Evolutionary conservation across 2,797 vertebrate species (phyloP).

Genomic region (Serranus cabrilla): DNA sequence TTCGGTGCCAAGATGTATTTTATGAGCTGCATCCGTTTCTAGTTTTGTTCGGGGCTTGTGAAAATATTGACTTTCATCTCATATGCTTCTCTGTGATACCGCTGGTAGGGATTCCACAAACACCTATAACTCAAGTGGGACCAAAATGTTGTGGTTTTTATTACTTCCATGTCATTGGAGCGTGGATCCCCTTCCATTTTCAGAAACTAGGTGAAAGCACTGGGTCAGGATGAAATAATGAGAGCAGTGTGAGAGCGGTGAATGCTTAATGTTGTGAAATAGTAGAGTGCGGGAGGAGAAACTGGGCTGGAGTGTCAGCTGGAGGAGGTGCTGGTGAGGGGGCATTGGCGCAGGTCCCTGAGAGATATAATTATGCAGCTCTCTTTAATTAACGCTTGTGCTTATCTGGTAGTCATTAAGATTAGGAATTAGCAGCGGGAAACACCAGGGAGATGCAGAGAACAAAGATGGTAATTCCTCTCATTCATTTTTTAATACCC

Average conservation of each 20-base stretch:
- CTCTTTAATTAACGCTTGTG: slow-evolving; percentile 78
- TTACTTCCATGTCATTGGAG: slow-evolving; percentile 59
- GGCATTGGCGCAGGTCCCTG: slow-evolving; percentile 65
- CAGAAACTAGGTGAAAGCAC: slow-evolving; percentile 61
- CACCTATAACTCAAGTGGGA: slow-evolving; percentile 25
- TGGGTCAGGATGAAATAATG: slow-evolving; percentile 65
- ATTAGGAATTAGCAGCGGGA: slow-evolving; percentile 68
- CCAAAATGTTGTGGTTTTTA: slow-evolving; percentile 38
- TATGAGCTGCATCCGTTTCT: slow-evolving; percentile 47
- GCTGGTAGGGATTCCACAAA: slow-evolving; percentile 33
- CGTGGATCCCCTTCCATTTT: slow-evolving; percentile 48
- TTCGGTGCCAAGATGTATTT: slow-evolving; percentile 40
- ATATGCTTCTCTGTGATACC: slow-evolving; percentile 40
- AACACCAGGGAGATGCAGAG: slow-evolving; percentile 60
- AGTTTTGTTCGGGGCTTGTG: slow-evolving; percentile 2
- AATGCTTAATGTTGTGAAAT: slow-evolving; percentile 47
- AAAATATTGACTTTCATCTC: slow-evolving; percentile 67
- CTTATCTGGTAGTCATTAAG: slow-evolving; percentile 76
- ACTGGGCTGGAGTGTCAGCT: slow-evolving; percentile 61
- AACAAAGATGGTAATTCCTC: slow-evolving; percentile 70
- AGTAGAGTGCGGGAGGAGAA: slow-evolving; percentile 46
- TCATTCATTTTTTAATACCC: slow-evolving; percentile 43
- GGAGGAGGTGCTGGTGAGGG: slow-evolving; percentile 51
- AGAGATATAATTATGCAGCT: slow-evolving; percentile 76
- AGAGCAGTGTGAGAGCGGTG: slow-evolving; percentile 35